A percentile compares a stretch with the other conserved stretches of the same genome.
phyloP scores from a whole-genome alignment of 2,113 vertebrate species.

The Ochotona curzoniae region DNA sequence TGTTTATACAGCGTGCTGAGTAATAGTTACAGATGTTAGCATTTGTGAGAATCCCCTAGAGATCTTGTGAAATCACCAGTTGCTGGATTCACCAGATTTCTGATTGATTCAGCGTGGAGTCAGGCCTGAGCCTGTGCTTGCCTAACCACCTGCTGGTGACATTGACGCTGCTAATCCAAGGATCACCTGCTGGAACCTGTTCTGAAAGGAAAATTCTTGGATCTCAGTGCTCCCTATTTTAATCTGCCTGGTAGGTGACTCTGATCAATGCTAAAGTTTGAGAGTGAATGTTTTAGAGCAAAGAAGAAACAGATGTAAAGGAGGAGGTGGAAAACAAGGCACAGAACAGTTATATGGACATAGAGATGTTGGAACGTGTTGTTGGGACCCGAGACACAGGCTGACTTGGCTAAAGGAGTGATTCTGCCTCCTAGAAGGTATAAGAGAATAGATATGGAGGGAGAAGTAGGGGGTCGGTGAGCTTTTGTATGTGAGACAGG shows the following conservation, averaged over 20 bases:
- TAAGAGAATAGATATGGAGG: not conserved
- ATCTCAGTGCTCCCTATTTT: not conserved
- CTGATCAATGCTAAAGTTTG: not conserved
- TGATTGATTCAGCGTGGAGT: not conserved
- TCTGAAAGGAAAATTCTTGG: not conserved
- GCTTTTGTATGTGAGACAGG: not conserved
- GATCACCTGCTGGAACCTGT: not conserved
- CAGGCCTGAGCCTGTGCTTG: not conserved
- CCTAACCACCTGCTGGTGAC: not conserved
- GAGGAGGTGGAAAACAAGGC: not conserved
- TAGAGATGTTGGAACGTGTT: not conserved
- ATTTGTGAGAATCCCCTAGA: not conserved
- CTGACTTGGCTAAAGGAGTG: not conserved
- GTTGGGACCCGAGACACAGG: not conserved
- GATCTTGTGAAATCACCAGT: not conserved
- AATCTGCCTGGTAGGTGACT: not conserved
- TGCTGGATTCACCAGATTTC: not conserved
- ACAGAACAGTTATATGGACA: not conserved
- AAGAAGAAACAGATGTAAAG: not conserved
- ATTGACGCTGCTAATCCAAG: not conserved
- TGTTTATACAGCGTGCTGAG: not conserved
- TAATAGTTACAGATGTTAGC: not conserved
- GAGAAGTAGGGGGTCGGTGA: not conserved
- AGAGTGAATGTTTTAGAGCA: not conserved
- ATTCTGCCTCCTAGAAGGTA: not conserved